A percentile compares a stretch with the other conserved stretches of the same genome.
These are phyloP conservation scores for Protaetia brevitarsis DNA, from an alignment of 1,140 invertebrate species.

Conservation along the genomic window DNA sequence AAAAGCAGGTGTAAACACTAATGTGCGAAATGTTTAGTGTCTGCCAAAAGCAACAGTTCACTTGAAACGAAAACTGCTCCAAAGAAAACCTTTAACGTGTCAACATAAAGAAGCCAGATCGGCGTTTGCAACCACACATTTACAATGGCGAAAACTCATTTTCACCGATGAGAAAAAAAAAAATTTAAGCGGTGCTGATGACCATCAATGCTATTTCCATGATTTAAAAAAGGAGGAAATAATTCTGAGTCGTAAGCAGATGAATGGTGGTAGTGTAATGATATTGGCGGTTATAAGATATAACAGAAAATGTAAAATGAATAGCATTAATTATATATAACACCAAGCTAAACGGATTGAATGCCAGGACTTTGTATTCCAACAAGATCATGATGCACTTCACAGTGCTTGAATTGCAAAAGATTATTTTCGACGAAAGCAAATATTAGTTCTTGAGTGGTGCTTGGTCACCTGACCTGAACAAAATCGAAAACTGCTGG, in stretches of 20 bases:
- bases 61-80: neutral
- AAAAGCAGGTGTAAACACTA: neutral
- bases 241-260: slow-evolving; percentile 17
- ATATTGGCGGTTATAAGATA: slow-evolving; percentile 18
- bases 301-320: slow-evolving; percentile 1
- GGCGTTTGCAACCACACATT: neutral
- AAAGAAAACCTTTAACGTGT: neutral
- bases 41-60: neutral
- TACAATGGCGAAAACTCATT: slow-evolving; percentile 32
- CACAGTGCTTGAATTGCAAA: neutral
- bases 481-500: no score
- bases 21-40: neutral
- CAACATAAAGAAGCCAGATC: slow-evolving; percentile 1
- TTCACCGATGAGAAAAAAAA: slow-evolving; percentile 49
- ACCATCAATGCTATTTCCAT: slow-evolving; percentile 48
- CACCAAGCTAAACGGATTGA: neutral
- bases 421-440: neutral
- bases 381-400: neutral
- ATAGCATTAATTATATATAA: neutral
- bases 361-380: neutral
- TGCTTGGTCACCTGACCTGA: no score
- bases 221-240: slow-evolving; percentile 46
- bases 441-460: neutral
- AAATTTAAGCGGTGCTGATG: slow-evolving; percentile 48
- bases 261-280: neutral